These are phyloP conservation scores for Podarcis siculus DNA, from an alignment of 2,797 vertebrate species.

Conservation along the genomic window DNA sequence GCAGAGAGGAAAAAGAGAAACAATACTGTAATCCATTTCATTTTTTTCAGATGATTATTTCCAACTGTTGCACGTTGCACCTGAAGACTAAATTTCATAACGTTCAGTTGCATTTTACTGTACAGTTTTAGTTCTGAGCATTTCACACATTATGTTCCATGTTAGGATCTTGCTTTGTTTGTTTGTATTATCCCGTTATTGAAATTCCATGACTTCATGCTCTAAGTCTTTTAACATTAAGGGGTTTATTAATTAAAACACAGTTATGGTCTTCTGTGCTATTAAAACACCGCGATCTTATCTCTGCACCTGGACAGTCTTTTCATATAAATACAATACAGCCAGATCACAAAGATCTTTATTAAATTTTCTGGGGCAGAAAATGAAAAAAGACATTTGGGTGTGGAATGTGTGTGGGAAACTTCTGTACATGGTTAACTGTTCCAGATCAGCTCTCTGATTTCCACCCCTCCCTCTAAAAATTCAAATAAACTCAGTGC, in stretches of 20 bases:
- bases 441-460: conserved; percentile 15
- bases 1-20: neutral
- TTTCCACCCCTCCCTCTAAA: neutral
- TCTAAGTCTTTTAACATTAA: conserved; percentile 20
- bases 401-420: conserved; percentile 3
- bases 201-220: conserved; percentile 55
- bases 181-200: conserved; percentile 25
- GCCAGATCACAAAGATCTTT: conserved; percentile 9
- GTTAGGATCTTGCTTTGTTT: conserved; percentile 36
- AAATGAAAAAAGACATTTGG: conserved; percentile 29
- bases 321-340: conserved; percentile 18
- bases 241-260: conserved; percentile 19
- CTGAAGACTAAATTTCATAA: neutral
- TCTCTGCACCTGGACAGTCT: conserved; percentile 27
- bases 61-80: neutral
- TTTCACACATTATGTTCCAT: conserved; percentile 29
- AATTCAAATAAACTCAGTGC: neutral
- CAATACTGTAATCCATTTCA: neutral
- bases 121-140: neutral
- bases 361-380: conserved; percentile 33
- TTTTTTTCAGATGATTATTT: neutral
- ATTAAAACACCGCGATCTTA: conserved; percentile 14
- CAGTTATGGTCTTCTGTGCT: conserved; percentile 8
- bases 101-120: neutral
- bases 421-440: conserved; percentile 12